Conservation (phyloP, 2,888 invertebrate species). For the Heteromurus nitidus region DNA sequence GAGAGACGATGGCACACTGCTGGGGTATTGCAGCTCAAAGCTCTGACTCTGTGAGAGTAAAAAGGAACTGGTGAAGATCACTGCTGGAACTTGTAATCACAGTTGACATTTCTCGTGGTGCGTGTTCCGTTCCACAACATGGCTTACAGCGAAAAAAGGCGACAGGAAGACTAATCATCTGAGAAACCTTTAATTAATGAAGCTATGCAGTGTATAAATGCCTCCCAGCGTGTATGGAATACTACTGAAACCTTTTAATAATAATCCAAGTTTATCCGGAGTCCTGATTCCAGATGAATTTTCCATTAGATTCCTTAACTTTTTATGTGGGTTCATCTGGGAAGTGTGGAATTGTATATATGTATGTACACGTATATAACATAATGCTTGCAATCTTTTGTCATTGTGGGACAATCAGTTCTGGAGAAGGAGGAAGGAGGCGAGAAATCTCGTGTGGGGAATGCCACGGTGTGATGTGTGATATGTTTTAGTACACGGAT, state of each 20-base stretch:
- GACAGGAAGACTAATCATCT: conserved; percentile 19
- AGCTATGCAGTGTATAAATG: not conserved
- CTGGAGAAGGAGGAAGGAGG: not conserved
- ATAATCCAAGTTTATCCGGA: no score
- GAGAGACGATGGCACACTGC: not conserved
- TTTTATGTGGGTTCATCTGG: not conserved
- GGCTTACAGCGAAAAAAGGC: not conserved
- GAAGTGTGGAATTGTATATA: not conserved
- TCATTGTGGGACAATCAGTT: not conserved
- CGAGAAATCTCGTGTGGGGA: no score
- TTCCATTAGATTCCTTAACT: not conserved
- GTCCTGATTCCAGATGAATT: not conserved
- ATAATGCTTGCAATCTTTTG: no score
- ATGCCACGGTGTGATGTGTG: no score
- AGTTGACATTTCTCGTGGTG: not conserved
- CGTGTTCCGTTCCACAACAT: not conserved
- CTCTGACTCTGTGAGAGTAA: no score
- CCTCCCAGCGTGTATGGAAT: not conserved
- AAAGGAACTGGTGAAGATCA: not conserved
- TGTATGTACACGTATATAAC: no score
- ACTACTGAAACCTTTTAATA: not conserved
- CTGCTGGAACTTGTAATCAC: not conserved
- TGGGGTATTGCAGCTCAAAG: no score
- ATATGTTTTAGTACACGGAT: no score
- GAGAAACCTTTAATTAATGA: conserved; percentile 34